These are phyloP conservation scores for Peromyscus polionotus DNA, from an alignment of 2,113 vertebrate species.

Conservation along the genomic window DNA sequence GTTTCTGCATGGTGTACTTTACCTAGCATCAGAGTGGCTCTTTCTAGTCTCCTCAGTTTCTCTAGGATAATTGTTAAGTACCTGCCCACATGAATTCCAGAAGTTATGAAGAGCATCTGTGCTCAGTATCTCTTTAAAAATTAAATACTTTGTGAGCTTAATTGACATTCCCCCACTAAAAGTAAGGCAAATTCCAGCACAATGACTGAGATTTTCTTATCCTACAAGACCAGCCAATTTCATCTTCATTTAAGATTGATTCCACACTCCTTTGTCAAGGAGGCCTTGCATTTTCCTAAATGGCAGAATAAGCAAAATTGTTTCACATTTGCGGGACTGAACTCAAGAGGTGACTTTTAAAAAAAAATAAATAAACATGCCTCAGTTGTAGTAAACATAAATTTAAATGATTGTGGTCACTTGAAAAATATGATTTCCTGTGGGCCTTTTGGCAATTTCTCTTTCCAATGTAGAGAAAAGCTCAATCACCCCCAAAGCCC, in stretches of 20 bases:
- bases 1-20: slow-evolving; percentile 65
- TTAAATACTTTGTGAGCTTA: neutral
- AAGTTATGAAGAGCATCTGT: slow-evolving; percentile 58
- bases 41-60: slow-evolving; percentile 67
- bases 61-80: slow-evolving; percentile 58
- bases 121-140: slow-evolving; percentile 33
- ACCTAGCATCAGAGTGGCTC: slow-evolving; percentile 45
- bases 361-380: slow-evolving; percentile 30
- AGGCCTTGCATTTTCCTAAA: slow-evolving; percentile 59
- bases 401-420: slow-evolving; percentile 71
- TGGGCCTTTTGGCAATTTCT: slow-evolving; percentile 79
- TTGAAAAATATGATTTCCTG: slow-evolving; percentile 77
- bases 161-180: neutral
- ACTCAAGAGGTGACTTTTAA: slow-evolving; percentile 64
- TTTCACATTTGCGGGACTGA: slow-evolving; percentile 23
- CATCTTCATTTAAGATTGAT: slow-evolving; percentile 81
- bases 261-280: slow-evolving; percentile 65
- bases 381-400: slow-evolving; percentile 67
- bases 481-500: slow-evolving; percentile 80
- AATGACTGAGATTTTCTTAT: slow-evolving; percentile 48
- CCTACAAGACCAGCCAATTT: slow-evolving; percentile 3
- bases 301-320: slow-evolving; percentile 46
- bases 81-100: slow-evolving; percentile 56
- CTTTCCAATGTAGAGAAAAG: slow-evolving; percentile 77
- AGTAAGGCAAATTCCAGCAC: slow-evolving; percentile 28